phyloP scores from a whole-genome alignment of 2,113 vertebrate species.

The Zootoca vivipara region DNA sequence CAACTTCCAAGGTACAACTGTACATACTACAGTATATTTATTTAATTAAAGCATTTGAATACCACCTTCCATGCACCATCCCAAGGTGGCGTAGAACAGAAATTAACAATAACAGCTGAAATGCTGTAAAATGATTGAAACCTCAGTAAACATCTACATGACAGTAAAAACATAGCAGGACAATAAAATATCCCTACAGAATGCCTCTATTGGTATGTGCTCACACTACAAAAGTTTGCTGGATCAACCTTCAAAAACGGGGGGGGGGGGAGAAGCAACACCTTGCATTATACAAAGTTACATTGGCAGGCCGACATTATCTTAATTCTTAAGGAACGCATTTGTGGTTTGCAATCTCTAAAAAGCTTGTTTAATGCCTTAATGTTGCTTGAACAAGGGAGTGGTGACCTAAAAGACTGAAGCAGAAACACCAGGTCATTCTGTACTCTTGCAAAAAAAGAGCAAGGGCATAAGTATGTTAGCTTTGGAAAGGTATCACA shows the following conservation, averaged over 20 bases:
- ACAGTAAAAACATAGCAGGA: too few relatives aligned
- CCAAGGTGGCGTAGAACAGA: too few relatives aligned
- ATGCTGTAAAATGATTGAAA: too few relatives aligned
- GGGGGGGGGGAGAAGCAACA: too few relatives aligned
- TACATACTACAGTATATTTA: too few relatives aligned
- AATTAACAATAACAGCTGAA: too few relatives aligned
- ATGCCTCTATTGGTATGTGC: background rate
- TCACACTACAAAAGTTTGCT: background rate
- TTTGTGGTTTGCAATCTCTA: background rate
- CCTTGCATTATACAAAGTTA: background rate
- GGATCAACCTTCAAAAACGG: background rate
- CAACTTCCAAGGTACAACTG: too few relatives aligned
- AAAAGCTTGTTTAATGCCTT: background rate
- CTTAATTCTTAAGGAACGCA: conserved; percentile 16
- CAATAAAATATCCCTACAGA: background rate
- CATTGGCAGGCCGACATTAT: background rate
- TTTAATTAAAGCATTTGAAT: too few relatives aligned
- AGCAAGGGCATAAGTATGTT: background rate
- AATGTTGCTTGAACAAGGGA: background rate
- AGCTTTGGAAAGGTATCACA: conserved; percentile 6
- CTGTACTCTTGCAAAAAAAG: background rate
- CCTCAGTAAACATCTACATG: too few relatives aligned
- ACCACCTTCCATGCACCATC: too few relatives aligned
- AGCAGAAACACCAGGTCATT: conserved; percentile 9
- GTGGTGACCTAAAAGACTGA: background rate